A percentile compares a stretch with the other conserved stretches of the same genome.
These are phyloP conservation scores for Clarias batrachus DNA, from an alignment of 2,113 vertebrate genomes.

Conservation along the genomic window DNA sequence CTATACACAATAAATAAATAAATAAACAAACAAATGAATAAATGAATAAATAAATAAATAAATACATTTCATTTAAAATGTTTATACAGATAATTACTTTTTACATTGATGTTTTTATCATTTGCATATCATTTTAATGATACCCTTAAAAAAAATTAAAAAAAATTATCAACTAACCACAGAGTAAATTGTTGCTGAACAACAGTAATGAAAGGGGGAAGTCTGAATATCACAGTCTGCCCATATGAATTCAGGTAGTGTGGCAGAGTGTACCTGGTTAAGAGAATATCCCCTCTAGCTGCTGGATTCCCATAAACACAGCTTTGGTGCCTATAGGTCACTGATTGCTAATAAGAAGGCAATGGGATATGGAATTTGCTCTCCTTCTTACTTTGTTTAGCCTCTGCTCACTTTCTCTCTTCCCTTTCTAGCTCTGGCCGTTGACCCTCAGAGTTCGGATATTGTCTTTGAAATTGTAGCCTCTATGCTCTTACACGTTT, in stretches of 20 bases:
- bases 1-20: no score
- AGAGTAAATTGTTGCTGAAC: conserved; percentile 60
- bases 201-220: conserved; percentile 60
- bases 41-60: no score
- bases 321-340: conserved; percentile 78
- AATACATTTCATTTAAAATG: neutral
- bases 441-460: conserved; percentile 64
- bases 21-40: no score
- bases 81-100: neutral
- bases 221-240: conserved; percentile 65
- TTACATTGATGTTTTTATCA: neutral
- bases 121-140: neutral
- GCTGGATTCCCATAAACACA: conserved; percentile 72
- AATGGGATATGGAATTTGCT: conserved; percentile 69
- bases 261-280: conserved; percentile 62
- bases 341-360: conserved; percentile 79
- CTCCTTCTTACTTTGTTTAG: conserved; percentile 62
- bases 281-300: conserved; percentile 66
- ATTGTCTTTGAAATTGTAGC: conserved; percentile 80
- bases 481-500: conserved; percentile 83
- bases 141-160: conserved; percentile 14
- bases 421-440: conserved; percentile 57
- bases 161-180: conserved; percentile 47
- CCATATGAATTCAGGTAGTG: conserved; percentile 67
- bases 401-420: conserved; percentile 1